Evolutionary conservation across 2,888 invertebrate genomes (phyloP), one percentile per base, ranked within the genome.

Genomic region (Polydrusus tereticollis): DNA sequence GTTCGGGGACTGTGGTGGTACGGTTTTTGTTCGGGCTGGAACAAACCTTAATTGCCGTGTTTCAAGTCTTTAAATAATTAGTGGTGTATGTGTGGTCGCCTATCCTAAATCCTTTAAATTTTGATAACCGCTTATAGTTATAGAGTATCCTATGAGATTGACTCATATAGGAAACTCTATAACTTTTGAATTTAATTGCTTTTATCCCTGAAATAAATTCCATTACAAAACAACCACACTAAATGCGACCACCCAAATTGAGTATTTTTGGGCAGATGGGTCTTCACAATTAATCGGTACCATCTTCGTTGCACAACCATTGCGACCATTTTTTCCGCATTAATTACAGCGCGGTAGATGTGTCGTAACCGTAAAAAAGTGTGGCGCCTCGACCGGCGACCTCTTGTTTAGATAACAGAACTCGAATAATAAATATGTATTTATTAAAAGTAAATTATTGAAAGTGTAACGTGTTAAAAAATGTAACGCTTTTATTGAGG

Each of bases 371-470:
- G 66, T 69, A 73, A 69, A 69, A 69, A 66, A 60, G 73, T 70
- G 62, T 70, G 73, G 73, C 73, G 73, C 73, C 73, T 69, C 69
- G 66, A 63, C 73, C 60, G 66, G 29, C 29, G 60, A 69, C 63
- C 23, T 55, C 66, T 73, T 66, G 70, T 73, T 70, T 59, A 73
- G 73, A 73, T 73, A 73, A 73, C 73, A 45, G 60, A 73, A 70
- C 55, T 70, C 29, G 60, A 38, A 69, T 70, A 70, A 73, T 73
- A 73, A 73, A 73, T 73, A 69, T 73, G 47, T 69, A 73, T 73
- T 73, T 70, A 63, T 69, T 70, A 67, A 60, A 59, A 58, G 57
- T 60, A 63, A 47, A 69, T 60, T 59, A 59, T 43, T 43, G 36
- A 29, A 73, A 73, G 36, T 69, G 55, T 73, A 65, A 69, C 72